Evolutionary conservation across 2,113 vertebrate species (phyloP), one percentile per base, ranked within the genome.

Genomic region (Struthidea cinerea): DNA sequence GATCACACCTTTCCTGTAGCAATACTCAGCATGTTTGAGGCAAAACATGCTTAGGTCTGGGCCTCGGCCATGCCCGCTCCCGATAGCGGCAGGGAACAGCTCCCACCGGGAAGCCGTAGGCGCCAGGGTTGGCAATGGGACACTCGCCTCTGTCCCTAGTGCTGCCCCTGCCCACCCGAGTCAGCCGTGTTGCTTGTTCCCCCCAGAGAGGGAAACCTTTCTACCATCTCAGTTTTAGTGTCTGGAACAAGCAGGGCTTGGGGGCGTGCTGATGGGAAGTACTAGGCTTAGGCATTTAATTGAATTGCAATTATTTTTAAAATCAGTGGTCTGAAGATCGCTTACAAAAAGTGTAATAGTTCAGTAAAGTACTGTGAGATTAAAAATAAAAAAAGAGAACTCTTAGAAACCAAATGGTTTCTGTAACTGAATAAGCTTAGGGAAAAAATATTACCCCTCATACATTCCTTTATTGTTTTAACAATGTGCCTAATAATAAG

Each of bases 101-200:
- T 42, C 16, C 52, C 0, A 0, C 9, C 0, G 0, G 42, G 35
- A 49, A 57, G 16, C 19, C 1, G 0, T 6, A 22, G 33, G 30
- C 13, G n/a, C 24, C 13, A 21, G 35, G 16, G 35, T 35, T 24
- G 59, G n/a, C 30, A 49, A 9, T 2, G 35, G 42, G 8, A 16
- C 26, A 16, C 1, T 0, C 0, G 1, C 6, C 0, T 0, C 55
- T 71, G 80, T 35, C 39, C 56, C 47, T 21, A 61, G 47, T 13
- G 46, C 20, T 21, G 26, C 6, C 67, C 30, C 26, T 0, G 1
- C 26, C 46, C 26, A 16, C 4, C 32, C 0, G 0, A 13, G 8
- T 13, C 2, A 11, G 56, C 16, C 0, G 5, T 32, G 21, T 8
- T 21, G 4, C 26, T 50, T 68, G 42, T n/a, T 60, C 39, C 21